Base-by-base conservation (phyloP, 23 tunicate species). In the Aplidium turbinatum region DNA sequence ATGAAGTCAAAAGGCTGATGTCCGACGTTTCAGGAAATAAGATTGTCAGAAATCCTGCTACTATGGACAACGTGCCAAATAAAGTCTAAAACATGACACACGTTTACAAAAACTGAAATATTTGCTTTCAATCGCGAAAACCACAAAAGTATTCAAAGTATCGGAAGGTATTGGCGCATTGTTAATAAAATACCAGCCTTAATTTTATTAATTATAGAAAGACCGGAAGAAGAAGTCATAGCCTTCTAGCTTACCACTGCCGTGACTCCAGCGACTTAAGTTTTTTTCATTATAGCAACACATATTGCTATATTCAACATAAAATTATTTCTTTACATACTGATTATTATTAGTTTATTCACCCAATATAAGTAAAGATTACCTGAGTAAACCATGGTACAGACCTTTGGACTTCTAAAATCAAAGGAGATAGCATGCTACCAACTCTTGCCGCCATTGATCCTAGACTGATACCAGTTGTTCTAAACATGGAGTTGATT, bases 371-470 rank as follows among this genome's bases (percentile, higher is more conserved):
- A n/a, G n/a, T n/a, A n/a, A n/a, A n/a, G n/a, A 13, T 4, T 54
- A 82, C 88, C 67, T 82, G 88, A 21, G 88, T 78, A 38, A 78
- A 47, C 90, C 90, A 84, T 0, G 90, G 90, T 25, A 84, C 38
- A 7, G 47, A 31, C 3, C 21, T 19, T 63, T 84, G 90, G 11
- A 77, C 4, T 84, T 84, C 62, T 33, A 84, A 31, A 19, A 67
- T 55, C 26, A 78, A 66, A 0, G 90, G 90, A 33, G 82, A 35
- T 3, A 84, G 84, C 69, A 84, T 84, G 23, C 66, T 33, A 4
- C 90, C 90, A 27, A 84, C 77, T 18, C 90, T 45, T 3, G 90
- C 83, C 0, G 90, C 3, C 90, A 84, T 84, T 30, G 90, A 84
- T 9, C 90, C 90, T 57, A 78, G 23, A 61, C 79, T 58, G 33